phyloP scores from a whole-genome alignment of 2,113 vertebrate species.

The Ellobius talpinus region DNA sequence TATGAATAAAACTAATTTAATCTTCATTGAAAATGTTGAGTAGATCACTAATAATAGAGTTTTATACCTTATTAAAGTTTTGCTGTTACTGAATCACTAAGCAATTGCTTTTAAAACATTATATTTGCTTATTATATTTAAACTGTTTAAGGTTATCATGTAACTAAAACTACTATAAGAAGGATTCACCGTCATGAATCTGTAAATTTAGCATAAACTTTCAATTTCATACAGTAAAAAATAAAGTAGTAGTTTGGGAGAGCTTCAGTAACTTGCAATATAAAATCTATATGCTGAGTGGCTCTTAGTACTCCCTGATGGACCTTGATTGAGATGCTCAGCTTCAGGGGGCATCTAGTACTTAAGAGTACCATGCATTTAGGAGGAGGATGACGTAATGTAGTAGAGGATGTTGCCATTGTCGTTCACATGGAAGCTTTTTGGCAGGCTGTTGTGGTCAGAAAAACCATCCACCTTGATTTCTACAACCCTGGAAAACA shows the following conservation, averaged over 20 bases:
- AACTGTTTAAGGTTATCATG: slow-evolving; percentile 52
- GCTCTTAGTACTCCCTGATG: neutral
- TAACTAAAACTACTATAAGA: slow-evolving; percentile 79
- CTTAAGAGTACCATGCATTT: neutral
- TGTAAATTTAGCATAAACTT: slow-evolving; percentile 82
- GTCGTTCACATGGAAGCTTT: neutral
- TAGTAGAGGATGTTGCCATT: neutral
- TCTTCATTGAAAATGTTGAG: slow-evolving; percentile 24
- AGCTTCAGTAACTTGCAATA: slow-evolving; percentile 23
- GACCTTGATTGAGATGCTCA: neutral
- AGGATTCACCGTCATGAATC: slow-evolving; percentile 84
- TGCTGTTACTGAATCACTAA: slow-evolving; percentile 9
- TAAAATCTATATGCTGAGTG: neutral
- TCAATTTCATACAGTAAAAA: slow-evolving; percentile 42
- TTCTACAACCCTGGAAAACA: neutral
- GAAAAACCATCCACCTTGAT: neutral
- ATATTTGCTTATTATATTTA: slow-evolving; percentile 77
- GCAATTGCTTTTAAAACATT: slow-evolving; percentile 8
- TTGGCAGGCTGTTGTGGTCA: neutral
- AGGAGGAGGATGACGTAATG: neutral
- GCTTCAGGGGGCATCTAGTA: neutral
- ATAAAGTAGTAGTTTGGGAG: slow-evolving; percentile 49
- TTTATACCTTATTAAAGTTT: slow-evolving; percentile 53
- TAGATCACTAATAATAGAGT: neutral
- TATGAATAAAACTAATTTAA: slow-evolving; percentile 12